Conservation (phyloP, 2,888 invertebrate genomes). For the Lasius fuliginosus region DNA sequence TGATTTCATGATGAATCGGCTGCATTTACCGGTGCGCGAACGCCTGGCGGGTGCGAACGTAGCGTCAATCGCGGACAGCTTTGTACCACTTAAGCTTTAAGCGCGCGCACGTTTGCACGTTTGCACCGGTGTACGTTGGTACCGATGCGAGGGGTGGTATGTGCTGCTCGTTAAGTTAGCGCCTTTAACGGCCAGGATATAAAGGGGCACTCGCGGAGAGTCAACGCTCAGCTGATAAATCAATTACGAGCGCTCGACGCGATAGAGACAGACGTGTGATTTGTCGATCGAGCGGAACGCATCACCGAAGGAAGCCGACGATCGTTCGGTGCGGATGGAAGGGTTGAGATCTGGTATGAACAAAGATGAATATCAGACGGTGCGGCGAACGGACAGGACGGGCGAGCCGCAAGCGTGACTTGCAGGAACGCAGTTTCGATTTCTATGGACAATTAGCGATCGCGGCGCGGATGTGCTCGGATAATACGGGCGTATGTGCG, state of each 20-base stretch:
- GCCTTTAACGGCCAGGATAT: constrained; percentile 42
- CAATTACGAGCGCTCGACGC: constrained; percentile 51
- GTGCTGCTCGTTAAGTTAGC: constrained; percentile 56
- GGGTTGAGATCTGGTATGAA: constrained; percentile 49
- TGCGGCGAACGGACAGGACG: not conserved
- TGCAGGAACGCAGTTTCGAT: constrained; percentile 64
- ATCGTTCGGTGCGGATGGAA: constrained; percentile 34
- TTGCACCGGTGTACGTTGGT: constrained; percentile 33
- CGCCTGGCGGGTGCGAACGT: constrained; percentile 79
- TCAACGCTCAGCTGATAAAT: constrained; percentile 44
- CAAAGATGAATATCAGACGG: constrained; percentile 35
- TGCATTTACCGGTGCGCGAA: constrained; percentile 78
- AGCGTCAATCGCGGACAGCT: constrained; percentile 77
- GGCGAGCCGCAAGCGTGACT: constrained; percentile 51
- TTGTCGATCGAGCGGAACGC: constrained; percentile 53
- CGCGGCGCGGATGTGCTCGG: constrained; percentile 48
- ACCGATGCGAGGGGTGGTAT: constrained; percentile 52
- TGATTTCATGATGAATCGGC: constrained; percentile 82
- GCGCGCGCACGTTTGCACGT: constrained; percentile 67
- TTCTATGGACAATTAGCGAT: constrained; percentile 73
- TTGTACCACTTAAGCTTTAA: constrained; percentile 75
- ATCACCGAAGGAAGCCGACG: not conserved
- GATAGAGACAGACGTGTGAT: constrained; percentile 56
- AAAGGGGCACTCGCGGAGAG: constrained; percentile 16
- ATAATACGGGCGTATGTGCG: constrained; percentile 58